Base-by-base conservation (phyloP, 2,113 vertebrate genomes). In the Lepisosteus oculatus region DNA sequence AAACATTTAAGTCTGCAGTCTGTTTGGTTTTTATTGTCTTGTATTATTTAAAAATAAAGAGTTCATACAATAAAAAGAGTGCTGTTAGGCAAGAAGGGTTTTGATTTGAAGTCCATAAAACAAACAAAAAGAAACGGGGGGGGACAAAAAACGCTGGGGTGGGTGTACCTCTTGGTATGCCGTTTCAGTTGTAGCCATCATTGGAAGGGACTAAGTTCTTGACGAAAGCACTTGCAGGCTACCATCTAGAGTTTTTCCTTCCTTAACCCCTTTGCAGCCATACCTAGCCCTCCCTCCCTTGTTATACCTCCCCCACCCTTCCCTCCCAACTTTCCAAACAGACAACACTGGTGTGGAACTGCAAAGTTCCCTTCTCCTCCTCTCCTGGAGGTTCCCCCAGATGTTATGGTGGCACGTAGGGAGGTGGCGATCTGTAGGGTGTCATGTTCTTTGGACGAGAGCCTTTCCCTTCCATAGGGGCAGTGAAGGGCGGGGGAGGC, bases 381-480 rank as follows among this genome's bases (percentile, higher is more conserved):
- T 70, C 64, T 59, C 75, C 81, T 83, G 83, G 85, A 81, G 81
- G 78, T 61, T 5, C 56, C 56, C 13, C 3, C n/a, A 59, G 81
- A 72, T 42, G 74, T 97, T 98, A 99, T 90, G 96, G 97, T 77
- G 97, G 97, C 11, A 98, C 97, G 0, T 99, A 99, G 70, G 97
- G 97, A 0, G 97, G 97, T 3, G 97, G 97, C 41, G 96, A 98
- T 90, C 97, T 91, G 90, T 99, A 99, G 0, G 95, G 89, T 88
- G 96, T 97, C 97, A 98, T 99, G 92, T 98, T 99, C 88, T 98
- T 99, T 76, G 97, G 97, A 62, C 97, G 96, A 55, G 95, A 97
- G 78, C 97, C 96, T 86, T 97, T 98, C 68, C 95, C 94, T 83
- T 98, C 97, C 85, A 97, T 93, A 80, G 97, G 96, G 29, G 95